These are phyloP conservation scores for Laticauda laticaudata DNA, from an alignment of 2,113 vertebrate species.

Conservation along the genomic window DNA sequence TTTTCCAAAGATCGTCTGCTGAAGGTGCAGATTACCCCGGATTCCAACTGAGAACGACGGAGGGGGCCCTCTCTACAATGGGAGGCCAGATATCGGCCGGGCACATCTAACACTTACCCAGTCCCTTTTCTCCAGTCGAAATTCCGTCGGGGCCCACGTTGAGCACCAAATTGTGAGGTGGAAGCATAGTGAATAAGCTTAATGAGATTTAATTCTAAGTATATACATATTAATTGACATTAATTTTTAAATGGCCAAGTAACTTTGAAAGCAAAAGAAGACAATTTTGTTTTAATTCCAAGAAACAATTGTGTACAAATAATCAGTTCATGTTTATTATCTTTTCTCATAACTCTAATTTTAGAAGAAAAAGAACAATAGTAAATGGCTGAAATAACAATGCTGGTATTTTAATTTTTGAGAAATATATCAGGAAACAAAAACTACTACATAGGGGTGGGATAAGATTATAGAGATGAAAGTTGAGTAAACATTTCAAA, in stretches of 20 bases:
- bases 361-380: neutral
- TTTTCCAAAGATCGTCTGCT: too few relatives aligned
- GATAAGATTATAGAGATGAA: neutral
- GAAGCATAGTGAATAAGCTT: neutral
- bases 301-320: slow-evolving; percentile 9
- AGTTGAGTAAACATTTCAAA: neutral
- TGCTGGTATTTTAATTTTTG: neutral
- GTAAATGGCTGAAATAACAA: neutral
- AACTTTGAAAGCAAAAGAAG: slow-evolving; percentile 4
- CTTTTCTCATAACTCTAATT: neutral
- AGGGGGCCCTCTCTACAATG: too few relatives aligned
- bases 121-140: too few relatives aligned
- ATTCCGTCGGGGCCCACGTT: too few relatives aligned
- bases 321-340: neutral
- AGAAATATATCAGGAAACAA: neutral
- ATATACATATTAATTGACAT: neutral
- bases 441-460: neutral
- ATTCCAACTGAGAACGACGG: too few relatives aligned
- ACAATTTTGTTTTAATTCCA: neutral
- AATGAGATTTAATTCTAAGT: neutral
- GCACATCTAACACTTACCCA: too few relatives aligned
- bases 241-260: neutral
- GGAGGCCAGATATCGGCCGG: too few relatives aligned
- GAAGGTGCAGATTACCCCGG: too few relatives aligned
- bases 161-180: too few relatives aligned